Evolutionary conservation across 2,797 vertebrate species (phyloP), one percentile per base, ranked within the genome.

Genomic region (Crenuchus spilurus): DNA sequence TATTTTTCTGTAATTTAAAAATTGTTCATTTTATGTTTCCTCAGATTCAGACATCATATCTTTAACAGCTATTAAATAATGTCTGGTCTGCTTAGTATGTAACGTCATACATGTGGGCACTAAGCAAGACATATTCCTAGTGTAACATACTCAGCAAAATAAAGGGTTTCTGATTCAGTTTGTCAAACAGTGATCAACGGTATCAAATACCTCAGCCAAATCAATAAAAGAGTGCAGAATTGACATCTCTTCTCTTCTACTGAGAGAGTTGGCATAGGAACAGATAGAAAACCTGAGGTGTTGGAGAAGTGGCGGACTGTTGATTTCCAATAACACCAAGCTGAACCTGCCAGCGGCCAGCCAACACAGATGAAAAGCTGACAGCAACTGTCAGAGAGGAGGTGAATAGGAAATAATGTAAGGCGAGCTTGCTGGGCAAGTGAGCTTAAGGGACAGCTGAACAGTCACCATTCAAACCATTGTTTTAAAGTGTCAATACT

Each of bases 231-330:
- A 7, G 30, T 4, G 10, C 18, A 4, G 18, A 35, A 55, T 42
- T 57, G 61, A 65, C 37, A 44, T 46, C 28, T 57, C 11, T 44
- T 46, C 28, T 57, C 11, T 44, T 20, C 20, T 28, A 48, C 54
- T 51, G 70, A 64, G 65, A 30, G 22, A 24, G 33, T 1, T 69
- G 70, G 73, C 69, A 55, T 26, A 70, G 73, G 37, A 70, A 62
- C 10, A 82, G 22, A 65, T 42, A 30, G 39, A 67, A 4, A 35
- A 46, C 35, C 8, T 22, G 26, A 44, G 33, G 11, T 31, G 48
- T 28, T 3, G 26, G 31, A 22, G 28, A 63, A 18, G 28, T 22
- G n/a, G 3, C 39, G 16, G 60, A 24, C 11, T 44, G 24, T 16
- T 63, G 39, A 39, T 63, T 14, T 18, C 2, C 39, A 63, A 30